Percentiles rank a stretch among this genome's conserved stretches.
These are phyloP conservation scores for Eupithecia abbreviata DNA, from an alignment of 2,888 invertebrate genomes.

Conservation along the genomic window DNA sequence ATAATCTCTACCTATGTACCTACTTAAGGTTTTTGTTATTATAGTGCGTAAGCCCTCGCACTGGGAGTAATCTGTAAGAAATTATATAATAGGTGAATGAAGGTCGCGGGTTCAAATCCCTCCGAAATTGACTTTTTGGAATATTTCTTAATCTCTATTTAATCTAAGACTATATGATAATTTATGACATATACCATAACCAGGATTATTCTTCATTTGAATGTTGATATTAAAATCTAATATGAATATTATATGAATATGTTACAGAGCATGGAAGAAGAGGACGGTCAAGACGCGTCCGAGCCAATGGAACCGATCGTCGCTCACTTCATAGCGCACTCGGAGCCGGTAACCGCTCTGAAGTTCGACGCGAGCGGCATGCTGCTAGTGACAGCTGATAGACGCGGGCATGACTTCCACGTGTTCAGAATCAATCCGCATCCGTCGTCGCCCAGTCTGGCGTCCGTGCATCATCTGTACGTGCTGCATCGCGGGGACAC, in stretches of 20 bases:
- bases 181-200: no score
- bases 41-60: no score
- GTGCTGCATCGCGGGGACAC: slow-evolving; percentile 97
- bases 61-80: no score
- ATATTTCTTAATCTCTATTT: no score
- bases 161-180: no score
- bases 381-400: slow-evolving; percentile 94
- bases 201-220: background rate
- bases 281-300: slow-evolving; percentile 84
- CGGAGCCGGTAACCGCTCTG: slow-evolving; percentile 94
- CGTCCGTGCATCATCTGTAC: slow-evolving; percentile 97
- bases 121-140: no score
- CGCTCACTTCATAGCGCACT: slow-evolving; percentile 94
- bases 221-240: background rate
- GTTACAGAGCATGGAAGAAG: slow-evolving; percentile 75
- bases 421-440: slow-evolving; percentile 97
- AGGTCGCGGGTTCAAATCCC: no score
- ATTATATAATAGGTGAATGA: no score
- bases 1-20: no score
- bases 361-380: slow-evolving; percentile 96
- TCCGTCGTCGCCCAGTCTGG: slow-evolving; percentile 92
- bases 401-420: slow-evolving; percentile 97
- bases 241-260: background rate
- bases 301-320: slow-evolving; percentile 89
- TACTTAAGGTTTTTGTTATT: no score